Evolutionary conservation across 64 coral and sea anemone species (phyloP).

Genomic region (Pocillopora damicornis): DNA sequence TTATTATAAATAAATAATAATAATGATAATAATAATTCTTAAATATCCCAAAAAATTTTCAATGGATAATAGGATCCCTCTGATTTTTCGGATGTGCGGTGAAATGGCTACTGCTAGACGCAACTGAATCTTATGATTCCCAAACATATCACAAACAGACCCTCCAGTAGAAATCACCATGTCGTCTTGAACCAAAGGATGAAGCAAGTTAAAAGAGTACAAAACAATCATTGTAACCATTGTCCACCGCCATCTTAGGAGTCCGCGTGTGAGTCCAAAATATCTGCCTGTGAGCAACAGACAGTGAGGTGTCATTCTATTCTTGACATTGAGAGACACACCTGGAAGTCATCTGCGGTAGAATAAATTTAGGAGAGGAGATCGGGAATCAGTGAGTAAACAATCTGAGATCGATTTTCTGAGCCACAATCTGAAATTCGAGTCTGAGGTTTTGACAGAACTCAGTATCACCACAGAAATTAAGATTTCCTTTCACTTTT

Average conservation of each 20-base stretch:
- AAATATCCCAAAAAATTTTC: no score
- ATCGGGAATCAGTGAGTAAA: background rate
- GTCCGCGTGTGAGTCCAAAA: background rate
- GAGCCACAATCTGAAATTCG: no score
- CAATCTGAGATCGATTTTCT: no score
- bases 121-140: background rate
- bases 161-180: background rate
- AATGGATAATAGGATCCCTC: no score
- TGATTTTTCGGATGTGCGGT: no score
- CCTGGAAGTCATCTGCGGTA: background rate
- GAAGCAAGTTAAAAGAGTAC: background rate
- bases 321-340: background rate
- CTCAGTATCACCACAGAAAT: no score
- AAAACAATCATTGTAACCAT: constrained; percentile 7
- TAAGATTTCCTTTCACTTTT: no score
- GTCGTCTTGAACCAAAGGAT: constrained; percentile 13
- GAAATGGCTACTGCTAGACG: background rate
- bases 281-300: background rate
- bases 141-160: background rate
- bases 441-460: no score
- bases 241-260: constrained; percentile 31
- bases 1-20: no score
- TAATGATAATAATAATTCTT: no score
- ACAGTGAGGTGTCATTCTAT: constrained; percentile 20
- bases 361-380: background rate